A percentile compares a stretch with the other conserved stretches of the same genome.
phyloP scores from a whole-genome alignment of 2,113 vertebrate species.

The Thamnaconus septentrionalis region DNA sequence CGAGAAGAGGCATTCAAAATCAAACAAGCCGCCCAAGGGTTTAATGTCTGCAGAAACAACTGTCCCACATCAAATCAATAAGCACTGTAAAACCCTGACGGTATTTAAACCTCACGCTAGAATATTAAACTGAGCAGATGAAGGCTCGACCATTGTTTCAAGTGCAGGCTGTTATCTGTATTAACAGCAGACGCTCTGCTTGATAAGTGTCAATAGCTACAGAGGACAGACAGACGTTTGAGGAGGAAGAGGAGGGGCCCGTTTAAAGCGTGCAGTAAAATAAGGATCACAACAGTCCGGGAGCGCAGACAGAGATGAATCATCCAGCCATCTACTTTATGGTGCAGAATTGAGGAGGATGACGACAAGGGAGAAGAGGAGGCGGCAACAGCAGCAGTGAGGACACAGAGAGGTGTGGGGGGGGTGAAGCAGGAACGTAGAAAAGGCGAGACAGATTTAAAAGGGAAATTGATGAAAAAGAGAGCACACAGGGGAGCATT shows the following conservation, averaged over 20 bases:
- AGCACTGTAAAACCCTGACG: constrained; percentile 31
- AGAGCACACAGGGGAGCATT: too few relatives aligned
- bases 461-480: too few relatives aligned
- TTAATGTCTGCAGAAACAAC: constrained; percentile 42
- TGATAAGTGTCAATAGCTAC: constrained; percentile 40
- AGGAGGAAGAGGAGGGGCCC: constrained; percentile 18
- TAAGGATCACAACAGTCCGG: constrained; percentile 56
- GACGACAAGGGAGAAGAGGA: constrained; percentile 12
- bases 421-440: constrained; percentile 20
- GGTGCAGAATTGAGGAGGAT: constrained; percentile 47
- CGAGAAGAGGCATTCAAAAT: constrained; percentile 32
- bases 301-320: constrained; percentile 47
- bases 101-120: constrained; percentile 27
- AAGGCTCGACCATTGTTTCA: constrained; percentile 24
- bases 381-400: constrained; percentile 13
- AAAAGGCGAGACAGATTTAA: neutral
- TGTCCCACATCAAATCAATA: constrained; percentile 41
- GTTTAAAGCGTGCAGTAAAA: constrained; percentile 49
- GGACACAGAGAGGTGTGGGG: constrained; percentile 13
- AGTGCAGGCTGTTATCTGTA: constrained; percentile 18
- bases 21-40: constrained; percentile 18
- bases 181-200: constrained; percentile 12
- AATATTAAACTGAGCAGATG: constrained; percentile 25
- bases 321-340: constrained; percentile 51
- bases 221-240: constrained; percentile 38